Conservation (phyloP, 2,797 vertebrate genomes). For the Hippopotamyrus pictus region DNA sequence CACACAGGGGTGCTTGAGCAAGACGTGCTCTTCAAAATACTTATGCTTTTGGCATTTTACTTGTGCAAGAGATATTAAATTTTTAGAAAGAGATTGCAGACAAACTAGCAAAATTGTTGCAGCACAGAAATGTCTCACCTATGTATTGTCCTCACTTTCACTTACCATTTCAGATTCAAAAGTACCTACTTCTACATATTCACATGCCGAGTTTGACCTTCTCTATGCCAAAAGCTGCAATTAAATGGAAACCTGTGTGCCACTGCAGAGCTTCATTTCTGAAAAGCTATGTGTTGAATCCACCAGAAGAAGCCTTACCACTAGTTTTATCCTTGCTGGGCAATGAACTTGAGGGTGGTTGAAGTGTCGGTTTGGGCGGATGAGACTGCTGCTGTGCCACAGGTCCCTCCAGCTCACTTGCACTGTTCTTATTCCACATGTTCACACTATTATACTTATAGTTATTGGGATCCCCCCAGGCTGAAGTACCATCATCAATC, state of each 20-base stretch:
- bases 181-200: not conserved
- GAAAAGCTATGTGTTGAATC: not conserved
- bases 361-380: conserved; percentile 47
- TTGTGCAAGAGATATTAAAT: not conserved
- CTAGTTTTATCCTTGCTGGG: conserved; percentile 56
- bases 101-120: not conserved
- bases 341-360: conserved; percentile 54
- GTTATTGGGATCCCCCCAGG: conserved; percentile 89
- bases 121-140: not conserved
- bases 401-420: conserved; percentile 67
- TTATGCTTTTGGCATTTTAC: not conserved
- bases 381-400: conserved; percentile 54
- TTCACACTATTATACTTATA: conserved; percentile 90
- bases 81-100: not conserved
- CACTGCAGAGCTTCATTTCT: not conserved
- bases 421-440: conserved; percentile 89
- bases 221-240: not conserved
- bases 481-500: conserved; percentile 93
- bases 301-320: conserved; percentile 52
- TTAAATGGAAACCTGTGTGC: not conserved
- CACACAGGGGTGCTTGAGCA: not conserved
- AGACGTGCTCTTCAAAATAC: not conserved
- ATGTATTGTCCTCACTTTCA: not conserved
- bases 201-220: not conserved
- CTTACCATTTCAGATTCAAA: not conserved